A percentile compares a stretch with the other conserved stretches of the same genome.
Evolutionary conservation across 2,888 invertebrate species (phyloP).

Genomic region (Vanessa cardui): DNA sequence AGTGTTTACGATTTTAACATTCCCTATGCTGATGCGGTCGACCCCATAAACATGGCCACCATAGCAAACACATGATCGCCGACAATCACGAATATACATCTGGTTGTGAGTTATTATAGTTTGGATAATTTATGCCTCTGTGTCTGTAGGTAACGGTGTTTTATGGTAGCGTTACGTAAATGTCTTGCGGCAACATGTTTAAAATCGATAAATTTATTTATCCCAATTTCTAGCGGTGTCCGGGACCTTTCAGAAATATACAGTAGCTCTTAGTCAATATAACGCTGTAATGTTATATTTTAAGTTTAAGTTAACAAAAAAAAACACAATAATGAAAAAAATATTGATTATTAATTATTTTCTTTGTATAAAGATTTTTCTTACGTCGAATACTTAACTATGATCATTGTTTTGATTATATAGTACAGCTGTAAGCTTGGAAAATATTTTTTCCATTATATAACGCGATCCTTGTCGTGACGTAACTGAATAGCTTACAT

Average conservation of each 20-base stretch:
- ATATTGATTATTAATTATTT: not conserved
- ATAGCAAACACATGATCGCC: conserved; percentile 69
- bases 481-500: conserved; percentile 54
- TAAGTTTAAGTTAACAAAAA: not conserved
- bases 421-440: not conserved
- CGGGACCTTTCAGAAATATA: not conserved
- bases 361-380: not conserved
- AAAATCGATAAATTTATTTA: conserved; percentile 64
- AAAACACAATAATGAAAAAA: too few species aligned
- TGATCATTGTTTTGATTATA: not conserved
- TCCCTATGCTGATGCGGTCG: conserved; percentile 55
- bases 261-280: not conserved
- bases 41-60: conserved; percentile 64
- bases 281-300: not conserved
- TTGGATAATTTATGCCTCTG: conserved; percentile 45
- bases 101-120: conserved; percentile 57
- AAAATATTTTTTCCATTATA: conserved; percentile 51
- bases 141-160: conserved; percentile 47
- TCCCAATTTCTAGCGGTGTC: conserved; percentile 18
- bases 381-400: not conserved
- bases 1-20: conserved; percentile 40
- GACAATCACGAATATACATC: conserved; percentile 45
- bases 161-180: conserved; percentile 68
- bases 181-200: conserved; percentile 48
- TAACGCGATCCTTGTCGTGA: conserved; percentile 68